Evolutionary conservation across 1,140 invertebrate species (phyloP).

Genomic region (Atopsyche davidsoni): DNA sequence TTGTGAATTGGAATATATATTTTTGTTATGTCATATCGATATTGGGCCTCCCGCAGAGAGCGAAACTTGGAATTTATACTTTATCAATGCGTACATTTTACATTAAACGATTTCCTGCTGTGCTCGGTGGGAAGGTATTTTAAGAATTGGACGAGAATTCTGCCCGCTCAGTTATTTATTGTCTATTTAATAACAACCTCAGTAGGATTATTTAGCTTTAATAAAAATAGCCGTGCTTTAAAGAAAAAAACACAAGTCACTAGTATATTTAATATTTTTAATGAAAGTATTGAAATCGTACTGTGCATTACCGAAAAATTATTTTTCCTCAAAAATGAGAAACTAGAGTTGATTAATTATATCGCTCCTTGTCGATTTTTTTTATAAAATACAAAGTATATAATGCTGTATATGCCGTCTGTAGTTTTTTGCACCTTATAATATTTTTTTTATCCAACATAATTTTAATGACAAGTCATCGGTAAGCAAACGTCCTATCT

Average conservation of each 20-base stretch:
- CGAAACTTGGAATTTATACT: too few relatives aligned
- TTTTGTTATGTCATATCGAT: slow-evolving; percentile 23
- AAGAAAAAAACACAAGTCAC: too few relatives aligned
- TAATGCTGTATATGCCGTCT: too few relatives aligned
- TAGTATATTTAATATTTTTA: neutral
- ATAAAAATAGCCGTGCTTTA: neutral
- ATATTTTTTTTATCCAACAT: too few relatives aligned
- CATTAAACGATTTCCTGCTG: slow-evolving; percentile 11
- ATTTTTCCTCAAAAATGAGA: neutral
- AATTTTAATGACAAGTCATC: too few relatives aligned
- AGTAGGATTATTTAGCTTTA: neutral
- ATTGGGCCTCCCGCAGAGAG: slow-evolving; percentile 24
- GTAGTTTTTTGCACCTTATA: too few relatives aligned
- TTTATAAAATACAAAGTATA: too few relatives aligned
- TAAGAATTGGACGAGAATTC: neutral
- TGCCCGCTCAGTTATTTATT: neutral
- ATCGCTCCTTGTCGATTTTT: too few relatives aligned
- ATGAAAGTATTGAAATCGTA: neutral
- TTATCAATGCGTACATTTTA: slow-evolving; percentile 10
- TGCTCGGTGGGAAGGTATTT: too few relatives aligned
- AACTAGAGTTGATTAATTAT: too few relatives aligned
- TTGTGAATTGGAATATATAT: neutral
- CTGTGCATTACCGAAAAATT: neutral
- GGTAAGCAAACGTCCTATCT: too few relatives aligned
- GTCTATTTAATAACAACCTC: neutral